A percentile compares a stretch with the other conserved stretches of the same genome.
Conservation (phyloP, 2,888 invertebrate species). For the Sinotaia quadrata region DNA sequence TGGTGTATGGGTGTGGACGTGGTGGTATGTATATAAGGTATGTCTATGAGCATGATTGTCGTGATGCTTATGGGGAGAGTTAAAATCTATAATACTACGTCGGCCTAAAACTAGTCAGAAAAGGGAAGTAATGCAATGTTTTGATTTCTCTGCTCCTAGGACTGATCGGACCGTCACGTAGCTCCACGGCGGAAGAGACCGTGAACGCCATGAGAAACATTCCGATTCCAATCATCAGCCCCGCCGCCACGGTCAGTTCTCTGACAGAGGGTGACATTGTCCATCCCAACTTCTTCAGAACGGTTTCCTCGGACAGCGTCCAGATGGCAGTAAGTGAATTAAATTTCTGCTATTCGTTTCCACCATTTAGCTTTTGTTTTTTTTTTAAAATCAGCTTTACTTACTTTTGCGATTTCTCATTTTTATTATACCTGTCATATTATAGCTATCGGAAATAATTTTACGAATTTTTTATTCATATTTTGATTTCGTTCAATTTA, state of each 20-base stretch:
- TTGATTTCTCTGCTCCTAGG: conserved; percentile 47
- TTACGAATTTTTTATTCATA: not conserved
- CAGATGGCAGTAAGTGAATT: conserved; percentile 48
- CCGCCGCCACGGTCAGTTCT: conserved; percentile 49
- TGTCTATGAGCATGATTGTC: no score
- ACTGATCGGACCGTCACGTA: conserved; percentile 54
- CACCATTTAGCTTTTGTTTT: no score
- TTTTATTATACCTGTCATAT: no score
- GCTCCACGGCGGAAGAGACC: conserved; percentile 47
- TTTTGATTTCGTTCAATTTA: not conserved
- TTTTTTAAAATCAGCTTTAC: no score
- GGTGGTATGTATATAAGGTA: no score
- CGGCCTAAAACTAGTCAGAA: not conserved
- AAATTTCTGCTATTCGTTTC: no score
- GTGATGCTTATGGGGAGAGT: not conserved
- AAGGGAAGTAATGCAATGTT: not conserved
- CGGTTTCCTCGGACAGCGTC: conserved; percentile 60
- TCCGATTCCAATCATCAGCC: conserved; percentile 53
- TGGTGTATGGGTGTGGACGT: no score
- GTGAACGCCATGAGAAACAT: conserved; percentile 43
- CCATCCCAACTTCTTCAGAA: conserved; percentile 60
- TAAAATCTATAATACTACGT: not conserved
- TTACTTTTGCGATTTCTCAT: no score
- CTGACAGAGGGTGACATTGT: conserved; percentile 40
- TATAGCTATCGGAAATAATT: no score